Evolutionary conservation across 2,797 vertebrate species (phyloP).

Genomic region (Sebastes nivosus): DNA sequence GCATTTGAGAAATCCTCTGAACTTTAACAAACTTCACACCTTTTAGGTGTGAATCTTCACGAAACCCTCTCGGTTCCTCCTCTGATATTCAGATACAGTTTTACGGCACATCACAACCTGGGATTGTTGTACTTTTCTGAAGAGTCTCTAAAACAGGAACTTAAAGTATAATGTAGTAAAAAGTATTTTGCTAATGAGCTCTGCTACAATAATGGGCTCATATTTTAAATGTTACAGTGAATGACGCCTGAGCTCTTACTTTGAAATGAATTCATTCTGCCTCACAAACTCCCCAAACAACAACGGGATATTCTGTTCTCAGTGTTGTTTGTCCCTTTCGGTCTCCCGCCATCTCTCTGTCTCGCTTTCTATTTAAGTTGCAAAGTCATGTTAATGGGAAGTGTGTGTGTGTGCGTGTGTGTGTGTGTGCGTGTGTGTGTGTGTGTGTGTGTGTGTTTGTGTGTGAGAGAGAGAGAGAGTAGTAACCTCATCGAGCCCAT

Average conservation of each 20-base stretch:
- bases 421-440: not conserved
- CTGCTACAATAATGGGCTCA: not conserved
- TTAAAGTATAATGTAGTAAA: not conserved
- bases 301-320: not conserved
- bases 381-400: conserved; percentile 33
- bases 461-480: not conserved
- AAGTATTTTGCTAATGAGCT: not conserved
- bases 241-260: not conserved
- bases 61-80: not conserved
- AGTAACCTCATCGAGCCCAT: conserved; percentile 46
- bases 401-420: conserved; percentile 1
- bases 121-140: not conserved
- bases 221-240: conserved; percentile 22
- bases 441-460: no score
- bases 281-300: not conserved
- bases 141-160: not conserved
- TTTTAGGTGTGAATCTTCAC: not conserved
- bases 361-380: conserved; percentile 21
- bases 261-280: conserved; percentile 25
- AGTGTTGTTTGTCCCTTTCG: not conserved
- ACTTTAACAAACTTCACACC: not conserved
- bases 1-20: not conserved
- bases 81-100: not conserved
- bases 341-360: not conserved
- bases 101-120: not conserved